Evolutionary conservation across 2,797 vertebrate species (phyloP).

Genomic region (Sus cebifrons): DNA sequence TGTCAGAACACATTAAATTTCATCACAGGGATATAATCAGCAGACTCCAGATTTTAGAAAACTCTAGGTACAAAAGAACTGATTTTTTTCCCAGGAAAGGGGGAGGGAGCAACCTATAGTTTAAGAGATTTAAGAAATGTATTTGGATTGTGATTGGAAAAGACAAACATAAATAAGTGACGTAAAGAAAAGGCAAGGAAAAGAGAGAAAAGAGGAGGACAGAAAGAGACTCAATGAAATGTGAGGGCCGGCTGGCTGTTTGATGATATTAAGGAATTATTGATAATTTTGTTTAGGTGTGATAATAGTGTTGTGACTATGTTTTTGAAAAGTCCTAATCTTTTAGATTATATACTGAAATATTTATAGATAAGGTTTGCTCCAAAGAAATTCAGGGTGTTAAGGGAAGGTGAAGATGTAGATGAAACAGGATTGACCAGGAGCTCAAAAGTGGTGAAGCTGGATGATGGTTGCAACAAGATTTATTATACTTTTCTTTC

Average conservation of each 20-base stretch:
- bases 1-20: background rate
- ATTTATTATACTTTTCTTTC: background rate
- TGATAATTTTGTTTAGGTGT: background rate
- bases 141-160: slow-evolving; percentile 30
- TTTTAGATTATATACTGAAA: background rate
- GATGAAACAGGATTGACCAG: background rate
- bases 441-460: background rate
- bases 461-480: background rate
- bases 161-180: slow-evolving; percentile 6
- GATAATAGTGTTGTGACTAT: background rate
- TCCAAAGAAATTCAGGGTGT: background rate
- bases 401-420: background rate
- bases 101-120: background rate
- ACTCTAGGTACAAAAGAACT: background rate
- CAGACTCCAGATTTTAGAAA: slow-evolving; percentile 1
- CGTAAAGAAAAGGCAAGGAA: background rate
- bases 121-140: background rate
- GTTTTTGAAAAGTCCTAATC: background rate
- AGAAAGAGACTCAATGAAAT: background rate
- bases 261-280: background rate
- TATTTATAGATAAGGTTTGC: background rate
- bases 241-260: background rate
- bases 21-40: background rate
- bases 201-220: no score
- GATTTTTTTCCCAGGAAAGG: background rate